Base-by-base conservation (phyloP, 2,113 vertebrate genomes). In the Nesogale talazaci region DNA sequence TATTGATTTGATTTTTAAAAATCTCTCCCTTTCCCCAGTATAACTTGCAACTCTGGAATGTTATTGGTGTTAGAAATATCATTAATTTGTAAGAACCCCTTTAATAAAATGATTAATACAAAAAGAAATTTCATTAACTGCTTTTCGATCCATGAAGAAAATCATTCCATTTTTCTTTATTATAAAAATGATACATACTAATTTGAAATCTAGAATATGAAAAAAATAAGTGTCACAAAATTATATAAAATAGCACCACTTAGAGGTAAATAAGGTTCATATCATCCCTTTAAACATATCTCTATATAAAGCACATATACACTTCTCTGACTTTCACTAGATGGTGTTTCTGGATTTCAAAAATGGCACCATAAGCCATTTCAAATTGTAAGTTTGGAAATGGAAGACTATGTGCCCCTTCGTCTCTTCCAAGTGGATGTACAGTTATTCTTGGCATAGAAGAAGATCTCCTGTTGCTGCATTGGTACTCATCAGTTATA, bases 1-100 rank as follows among this genome's bases (percentile, higher is more conserved):
- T 72, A 89, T 56, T 36, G 2, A 97, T 85, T 83, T 81, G 38
- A 31, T 67, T 96, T 96, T 95, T 95, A 89, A 83, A 87, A 95
- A 95, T 94, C 42, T 27, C 23, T 19, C 76, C 5, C 20, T 96
- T 94, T 97, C 92, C 77, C 57, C 83, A 69, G 9, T 91, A 87
- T 90, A 95, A 94, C 36, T 92, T 95, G 83, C 12, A 94, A 74
- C 38, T 93, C 74, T 93, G 70, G 88, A 85, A 94, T 88, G 82
- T 86, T 79, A 67, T 31, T 83, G 27, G 29, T 67, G 6, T 88
- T 57, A 40, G 29, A 91, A 72, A 63, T 83, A 75, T 95, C 29
- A 34, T 83, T 27, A 91, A 57, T 5, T 84, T 52, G 6, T 52
- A 52, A 52, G 46, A 52, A 2, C 14, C 14, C 46, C 46, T 11